Base-by-base conservation (phyloP, 2,797 vertebrate genomes). In the Balearica regulorum region DNA sequence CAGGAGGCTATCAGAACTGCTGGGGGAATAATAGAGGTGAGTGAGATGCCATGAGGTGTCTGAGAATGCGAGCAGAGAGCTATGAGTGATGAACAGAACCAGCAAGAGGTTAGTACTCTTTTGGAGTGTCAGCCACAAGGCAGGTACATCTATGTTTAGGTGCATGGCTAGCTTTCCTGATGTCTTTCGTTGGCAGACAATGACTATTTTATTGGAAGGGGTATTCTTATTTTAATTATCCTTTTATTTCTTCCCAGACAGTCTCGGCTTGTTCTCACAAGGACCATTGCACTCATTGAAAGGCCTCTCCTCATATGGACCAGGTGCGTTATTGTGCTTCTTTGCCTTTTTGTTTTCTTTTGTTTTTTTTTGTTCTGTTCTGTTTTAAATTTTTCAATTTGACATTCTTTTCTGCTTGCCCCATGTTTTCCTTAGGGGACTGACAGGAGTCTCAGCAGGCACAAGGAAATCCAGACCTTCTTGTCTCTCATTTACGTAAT, bases 251-350 rank as follows among this genome's bases (percentile, higher is more conserved):
- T 78, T 87, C 24, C n/a, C 25, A 87, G 84, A 48, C 6, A 24
- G 2, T n/a, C 24, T 77, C 3, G 3, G 6, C 12, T 19, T 9
- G 6, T 20, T 76, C n/a, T 22, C 3, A 33, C 5, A 1, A 61
- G 33, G 35, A 55, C n/a, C 13, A 29, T 9, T 46, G 46, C 7
- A 17, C 19, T 6, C 8, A 58, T 1, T 49, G 48, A 11, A 14
- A 43, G 10, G 4, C 16, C 1, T 16, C 16, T 18, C 5, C 29
- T 43, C 4, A 11, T 1, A 2, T 5, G 31, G 4, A 51, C 11
- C 6, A 16, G 22, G 83, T 77, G 8, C 8, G 64, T 80, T 80
- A 66, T 20, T 66, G 51, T 60, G 54, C 6, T 69, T 20, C 22
- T 68, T 44, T 22, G 16, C 11, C 9, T 2, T 65, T 43, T 29